These are phyloP conservation scores for Fistularia commersonii DNA, from an alignment of 2,797 vertebrate species.

Conservation along the genomic window DNA sequence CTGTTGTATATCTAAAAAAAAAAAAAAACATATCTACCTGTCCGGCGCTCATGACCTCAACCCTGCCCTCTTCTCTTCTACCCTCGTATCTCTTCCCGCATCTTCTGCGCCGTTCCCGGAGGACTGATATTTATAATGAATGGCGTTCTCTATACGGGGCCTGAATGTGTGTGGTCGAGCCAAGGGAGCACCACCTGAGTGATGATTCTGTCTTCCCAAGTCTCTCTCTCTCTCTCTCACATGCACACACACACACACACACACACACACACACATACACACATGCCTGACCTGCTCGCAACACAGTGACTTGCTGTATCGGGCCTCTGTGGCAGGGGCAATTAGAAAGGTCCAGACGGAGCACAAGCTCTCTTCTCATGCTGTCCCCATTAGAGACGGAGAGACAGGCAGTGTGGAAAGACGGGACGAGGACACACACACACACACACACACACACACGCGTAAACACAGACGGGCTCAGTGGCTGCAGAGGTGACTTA, in stretches of 20 bases:
- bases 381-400: slow-evolving; percentile 71
- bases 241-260: slow-evolving; percentile 12
- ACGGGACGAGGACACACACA: slow-evolving; percentile 48
- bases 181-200: slow-evolving; percentile 92
- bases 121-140: slow-evolving; percentile 86
- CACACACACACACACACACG: slow-evolving; percentile 3
- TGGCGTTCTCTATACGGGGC: slow-evolving; percentile 90
- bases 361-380: slow-evolving; percentile 78
- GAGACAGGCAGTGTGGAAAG: slow-evolving; percentile 52
- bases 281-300: slow-evolving; percentile 89
- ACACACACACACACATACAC: slow-evolving; percentile 60
- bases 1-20: slow-evolving; percentile 10
- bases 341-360: slow-evolving; percentile 78
- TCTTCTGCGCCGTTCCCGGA: slow-evolving; percentile 70
- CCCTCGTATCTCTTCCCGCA: slow-evolving; percentile 49
- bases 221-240: too few relatives aligned
- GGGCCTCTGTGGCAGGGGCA: slow-evolving; percentile 73
- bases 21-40: slow-evolving; percentile 24
- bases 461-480: slow-evolving; percentile 13
- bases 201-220: slow-evolving; percentile 91
- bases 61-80: slow-evolving; percentile 60
- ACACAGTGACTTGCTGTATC: slow-evolving; percentile 81
- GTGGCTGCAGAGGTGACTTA: slow-evolving; percentile 24
- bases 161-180: slow-evolving; percentile 87
- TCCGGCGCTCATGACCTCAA: slow-evolving; percentile 16